Conservation (phyloP, 2,888 invertebrate species). For the Aproaerema taeniolella region DNA sequence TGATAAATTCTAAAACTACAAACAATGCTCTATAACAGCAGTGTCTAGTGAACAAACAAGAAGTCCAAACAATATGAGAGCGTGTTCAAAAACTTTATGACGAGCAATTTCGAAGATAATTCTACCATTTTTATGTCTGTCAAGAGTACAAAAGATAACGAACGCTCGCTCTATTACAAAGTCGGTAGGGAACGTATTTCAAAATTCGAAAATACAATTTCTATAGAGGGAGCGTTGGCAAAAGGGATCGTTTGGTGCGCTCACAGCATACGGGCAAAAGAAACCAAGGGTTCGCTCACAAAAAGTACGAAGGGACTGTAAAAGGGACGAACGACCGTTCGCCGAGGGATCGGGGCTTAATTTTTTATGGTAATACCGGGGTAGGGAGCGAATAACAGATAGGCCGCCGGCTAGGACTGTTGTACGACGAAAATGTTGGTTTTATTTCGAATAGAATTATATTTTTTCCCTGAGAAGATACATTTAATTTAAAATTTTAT, state of each 20-base stretch:
- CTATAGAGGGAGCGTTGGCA: conserved; percentile 1
- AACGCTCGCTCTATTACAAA: background rate
- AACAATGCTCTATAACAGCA: too few species aligned
- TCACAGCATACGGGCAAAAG: background rate
- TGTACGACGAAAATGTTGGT: too few species aligned
- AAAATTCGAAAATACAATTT: background rate
- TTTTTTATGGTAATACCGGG: conserved; percentile 8
- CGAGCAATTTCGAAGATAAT: background rate
- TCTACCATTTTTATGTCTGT: background rate
- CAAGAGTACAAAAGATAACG: conserved; percentile 1
- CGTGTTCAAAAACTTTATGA: conserved; percentile 1
- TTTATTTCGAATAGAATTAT: too few species aligned
- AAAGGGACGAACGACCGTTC: conserved; percentile 4
- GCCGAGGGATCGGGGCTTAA: background rate
- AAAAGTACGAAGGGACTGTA: conserved; percentile 9
- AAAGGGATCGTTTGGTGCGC: conserved; percentile 6
- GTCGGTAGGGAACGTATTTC: background rate
- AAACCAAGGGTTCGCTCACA: conserved; percentile 9
- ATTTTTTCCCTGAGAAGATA: too few species aligned
- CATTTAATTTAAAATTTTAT: too few species aligned
- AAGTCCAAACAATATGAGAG: too few species aligned
- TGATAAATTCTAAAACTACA: too few species aligned
- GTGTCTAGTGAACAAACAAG: too few species aligned
- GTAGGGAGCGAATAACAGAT: background rate
- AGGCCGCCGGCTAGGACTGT: too few species aligned